phyloP scores from a whole-genome alignment of 92 coral and sea anemone genomes.

The Virgularia gustaviana region DNA sequence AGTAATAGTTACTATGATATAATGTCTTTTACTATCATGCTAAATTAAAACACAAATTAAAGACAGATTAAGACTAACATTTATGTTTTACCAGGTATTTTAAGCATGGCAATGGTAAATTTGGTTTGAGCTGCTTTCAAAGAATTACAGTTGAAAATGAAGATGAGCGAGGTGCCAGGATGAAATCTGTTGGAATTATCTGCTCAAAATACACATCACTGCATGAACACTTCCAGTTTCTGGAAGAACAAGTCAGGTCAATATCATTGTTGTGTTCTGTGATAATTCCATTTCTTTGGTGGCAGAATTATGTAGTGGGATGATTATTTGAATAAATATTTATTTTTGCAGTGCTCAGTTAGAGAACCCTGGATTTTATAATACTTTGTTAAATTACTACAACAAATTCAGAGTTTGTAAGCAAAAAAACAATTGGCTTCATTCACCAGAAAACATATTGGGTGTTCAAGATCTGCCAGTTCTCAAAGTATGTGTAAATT shows the following conservation, averaged over 20 bases:
- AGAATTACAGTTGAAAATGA: slow-evolving; percentile 90
- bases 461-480: slow-evolving; percentile 95
- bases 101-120: slow-evolving; percentile 77
- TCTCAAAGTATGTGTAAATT: slow-evolving; percentile 56
- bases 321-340: no score
- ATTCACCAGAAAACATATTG: slow-evolving; percentile 69
- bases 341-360: slow-evolving; percentile 67
- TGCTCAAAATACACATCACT: slow-evolving; percentile 94
- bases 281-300: neutral
- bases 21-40: neutral
- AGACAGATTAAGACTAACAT: neutral
- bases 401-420: slow-evolving; percentile 78
- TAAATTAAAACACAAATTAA: neutral
- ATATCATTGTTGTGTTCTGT: neutral
- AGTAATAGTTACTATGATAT: neutral
- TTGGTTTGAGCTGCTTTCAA: slow-evolving; percentile 93
- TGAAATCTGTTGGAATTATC: slow-evolving; percentile 98
- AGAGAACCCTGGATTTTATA: slow-evolving; percentile 81
- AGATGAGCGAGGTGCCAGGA: slow-evolving; percentile 95
- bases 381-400: slow-evolving; percentile 70
- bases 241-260: slow-evolving; percentile 93
- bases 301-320: neutral
- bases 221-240: slow-evolving; percentile 92
- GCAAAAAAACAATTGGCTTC: slow-evolving; percentile 79
- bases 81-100: slow-evolving; percentile 62